Percentiles rank a stretch among this genome's conserved stretches.
These are phyloP conservation scores for Cyprinus carpio DNA, from an alignment of 2,113 vertebrate species.

Conservation along the genomic window DNA sequence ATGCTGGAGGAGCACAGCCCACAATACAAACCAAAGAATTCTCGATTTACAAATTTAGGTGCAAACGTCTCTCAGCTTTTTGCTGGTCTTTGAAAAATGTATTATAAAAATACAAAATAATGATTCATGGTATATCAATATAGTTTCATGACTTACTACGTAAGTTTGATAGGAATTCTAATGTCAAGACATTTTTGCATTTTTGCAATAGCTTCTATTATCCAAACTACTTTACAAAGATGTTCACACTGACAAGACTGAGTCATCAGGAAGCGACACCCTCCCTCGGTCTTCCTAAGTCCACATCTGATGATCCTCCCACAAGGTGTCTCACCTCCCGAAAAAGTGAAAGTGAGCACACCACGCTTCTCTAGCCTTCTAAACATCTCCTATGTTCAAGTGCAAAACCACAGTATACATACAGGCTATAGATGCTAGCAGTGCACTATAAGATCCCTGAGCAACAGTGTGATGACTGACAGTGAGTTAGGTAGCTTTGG, in stretches of 20 bases:
- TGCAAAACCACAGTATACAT: conserved; percentile 57
- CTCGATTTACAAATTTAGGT: neutral
- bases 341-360: conserved; percentile 15
- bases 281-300: neutral
- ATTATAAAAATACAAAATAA: neutral
- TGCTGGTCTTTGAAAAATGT: neutral
- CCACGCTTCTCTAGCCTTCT: neutral
- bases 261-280: conserved; percentile 27
- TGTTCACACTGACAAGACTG: conserved; percentile 9
- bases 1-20: too few relatives aligned
- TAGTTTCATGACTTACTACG: neutral
- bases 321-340: conserved; percentile 30
- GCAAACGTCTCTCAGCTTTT: neutral
- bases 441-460: conserved; percentile 62
- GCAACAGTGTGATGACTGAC: conserved; percentile 72
- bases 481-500: conserved; percentile 77
- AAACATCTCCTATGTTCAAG: neutral
- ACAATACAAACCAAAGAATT: neutral
- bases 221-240: conserved; percentile 11
- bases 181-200: neutral
- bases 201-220: neutral
- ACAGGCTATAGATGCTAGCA: conserved; percentile 61
- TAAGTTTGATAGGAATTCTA: neutral
- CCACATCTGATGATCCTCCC: conserved; percentile 12
- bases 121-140: neutral